phyloP scores from a whole-genome alignment of 1,140 invertebrate species.

The Planococcus citri region DNA sequence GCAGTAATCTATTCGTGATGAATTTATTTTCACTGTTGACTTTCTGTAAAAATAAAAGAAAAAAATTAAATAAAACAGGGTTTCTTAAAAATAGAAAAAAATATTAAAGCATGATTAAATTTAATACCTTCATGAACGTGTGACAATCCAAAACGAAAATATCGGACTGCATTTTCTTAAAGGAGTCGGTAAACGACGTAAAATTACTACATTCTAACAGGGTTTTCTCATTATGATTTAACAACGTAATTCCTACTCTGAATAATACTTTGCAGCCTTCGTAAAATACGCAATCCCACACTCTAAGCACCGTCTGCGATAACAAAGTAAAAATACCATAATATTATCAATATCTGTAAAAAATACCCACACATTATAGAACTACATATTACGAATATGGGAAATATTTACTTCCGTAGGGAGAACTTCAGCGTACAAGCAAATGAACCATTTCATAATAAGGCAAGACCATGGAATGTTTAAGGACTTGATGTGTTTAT shows the following conservation, averaged over 20 bases:
- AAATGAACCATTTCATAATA: slow-evolving; percentile 89
- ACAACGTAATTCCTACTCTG: slow-evolving; percentile 69
- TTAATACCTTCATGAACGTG: slow-evolving; percentile 68
- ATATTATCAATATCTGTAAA: no score
- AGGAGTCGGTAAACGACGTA: slow-evolving; percentile 55
- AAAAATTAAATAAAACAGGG: neutral
- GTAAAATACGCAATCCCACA: slow-evolving; percentile 91
- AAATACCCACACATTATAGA: no score
- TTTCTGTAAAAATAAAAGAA: neutral
- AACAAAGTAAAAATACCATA: slow-evolving; percentile 20
- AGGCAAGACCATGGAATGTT: slow-evolving; percentile 75
- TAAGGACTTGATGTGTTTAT: slow-evolving; percentile 60
- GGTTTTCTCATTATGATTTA: slow-evolving; percentile 54
- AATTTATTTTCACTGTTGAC: slow-evolving; percentile 4
- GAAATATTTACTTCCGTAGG: slow-evolving; percentile 56
- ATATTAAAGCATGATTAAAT: neutral
- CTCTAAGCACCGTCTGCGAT: slow-evolving; percentile 66
- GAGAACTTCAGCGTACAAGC: slow-evolving; percentile 78
- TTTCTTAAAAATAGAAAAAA: neutral
- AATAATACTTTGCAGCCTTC: slow-evolving; percentile 83
- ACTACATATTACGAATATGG: neutral
- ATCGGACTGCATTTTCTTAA: slow-evolving; percentile 62
- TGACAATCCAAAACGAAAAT: slow-evolving; percentile 63
- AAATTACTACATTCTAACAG: slow-evolving; percentile 64
- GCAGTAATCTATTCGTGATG: neutral